Conservation (phyloP, 2,113 vertebrate species). For the Scortum barcoo region DNA sequence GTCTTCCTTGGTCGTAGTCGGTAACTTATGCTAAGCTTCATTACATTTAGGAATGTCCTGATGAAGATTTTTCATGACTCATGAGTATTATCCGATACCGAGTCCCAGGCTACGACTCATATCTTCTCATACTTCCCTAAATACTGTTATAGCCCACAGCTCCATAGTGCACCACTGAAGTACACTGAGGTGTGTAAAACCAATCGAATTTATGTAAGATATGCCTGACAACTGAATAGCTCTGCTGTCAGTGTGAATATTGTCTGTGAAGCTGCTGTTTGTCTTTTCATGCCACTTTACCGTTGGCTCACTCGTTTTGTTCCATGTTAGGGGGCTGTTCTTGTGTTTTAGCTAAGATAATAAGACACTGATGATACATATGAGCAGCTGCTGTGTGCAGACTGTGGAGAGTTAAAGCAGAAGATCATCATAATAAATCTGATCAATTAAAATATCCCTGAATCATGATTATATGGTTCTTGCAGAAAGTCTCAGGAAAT, state of each 20-base stretch:
- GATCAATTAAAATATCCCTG: background rate
- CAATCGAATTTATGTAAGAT: conserved; percentile 17
- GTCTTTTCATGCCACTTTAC: background rate
- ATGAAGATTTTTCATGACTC: conserved; percentile 1
- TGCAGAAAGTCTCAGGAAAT: background rate
- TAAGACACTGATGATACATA: background rate
- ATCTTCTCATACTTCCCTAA: background rate
- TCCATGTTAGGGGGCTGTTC: background rate
- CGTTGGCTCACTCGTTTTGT: background rate
- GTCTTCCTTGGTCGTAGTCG: background rate
- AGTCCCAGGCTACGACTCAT: background rate
- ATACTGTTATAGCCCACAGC: background rate
- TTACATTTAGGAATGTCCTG: background rate
- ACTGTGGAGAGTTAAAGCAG: background rate
- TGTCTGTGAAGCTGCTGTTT: conserved; percentile 19
- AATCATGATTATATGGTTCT: background rate
- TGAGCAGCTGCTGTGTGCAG: background rate
- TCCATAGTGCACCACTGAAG: background rate
- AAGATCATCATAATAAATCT: background rate
- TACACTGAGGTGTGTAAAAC: background rate
- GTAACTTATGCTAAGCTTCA: background rate
- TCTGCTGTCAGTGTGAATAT: conserved; percentile 23
- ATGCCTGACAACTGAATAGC: conserved; percentile 5
- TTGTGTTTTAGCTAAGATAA: background rate
- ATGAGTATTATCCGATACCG: background rate